Evolutionary conservation across 2,888 invertebrate species (phyloP).

Genomic region (Philopedon plagiatum): DNA sequence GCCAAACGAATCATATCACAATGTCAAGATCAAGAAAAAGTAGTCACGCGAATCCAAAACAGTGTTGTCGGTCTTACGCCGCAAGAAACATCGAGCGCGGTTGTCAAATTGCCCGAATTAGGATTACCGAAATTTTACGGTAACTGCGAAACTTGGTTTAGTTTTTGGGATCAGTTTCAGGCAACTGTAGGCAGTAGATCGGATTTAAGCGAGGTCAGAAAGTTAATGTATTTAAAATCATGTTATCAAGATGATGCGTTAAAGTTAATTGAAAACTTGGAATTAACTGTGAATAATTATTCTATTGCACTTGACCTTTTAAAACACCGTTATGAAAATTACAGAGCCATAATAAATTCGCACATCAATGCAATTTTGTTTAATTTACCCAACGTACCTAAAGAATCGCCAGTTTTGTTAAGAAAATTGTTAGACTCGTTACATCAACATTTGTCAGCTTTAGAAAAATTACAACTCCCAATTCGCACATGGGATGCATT

Average conservation of each 20-base stretch:
- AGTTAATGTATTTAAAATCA: not conserved
- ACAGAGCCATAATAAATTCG: conserved; percentile 32
- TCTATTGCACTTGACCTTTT: conserved; percentile 27
- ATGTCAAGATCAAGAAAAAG: not conserved
- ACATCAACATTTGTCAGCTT: conserved; percentile 22
- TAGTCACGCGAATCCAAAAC: too few species aligned
- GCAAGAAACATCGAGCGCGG: not conserved
- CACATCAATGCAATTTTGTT: conserved; percentile 42
- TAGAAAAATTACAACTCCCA: conserved; percentile 34
- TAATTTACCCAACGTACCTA: conserved; percentile 30
- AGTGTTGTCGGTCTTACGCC: too few species aligned
- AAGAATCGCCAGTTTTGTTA: conserved; percentile 24
- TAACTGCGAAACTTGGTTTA: conserved; percentile 13
- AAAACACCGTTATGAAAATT: conserved; percentile 41
- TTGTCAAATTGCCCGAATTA: conserved; percentile 14
- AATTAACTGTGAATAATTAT: conserved; percentile 11
- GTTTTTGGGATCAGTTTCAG: conserved; percentile 3
- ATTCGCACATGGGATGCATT: conserved; percentile 37
- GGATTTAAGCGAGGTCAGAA: not conserved
- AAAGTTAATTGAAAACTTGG: conserved; percentile 10
- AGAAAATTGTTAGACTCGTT: conserved; percentile 36
- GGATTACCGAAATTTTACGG: conserved; percentile 18
- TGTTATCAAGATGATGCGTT: conserved; percentile 10
- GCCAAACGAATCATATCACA: not conserved
- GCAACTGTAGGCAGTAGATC: not conserved